Base-by-base conservation (phyloP, 1,140 invertebrate species). In the Nylanderia fulva region DNA sequence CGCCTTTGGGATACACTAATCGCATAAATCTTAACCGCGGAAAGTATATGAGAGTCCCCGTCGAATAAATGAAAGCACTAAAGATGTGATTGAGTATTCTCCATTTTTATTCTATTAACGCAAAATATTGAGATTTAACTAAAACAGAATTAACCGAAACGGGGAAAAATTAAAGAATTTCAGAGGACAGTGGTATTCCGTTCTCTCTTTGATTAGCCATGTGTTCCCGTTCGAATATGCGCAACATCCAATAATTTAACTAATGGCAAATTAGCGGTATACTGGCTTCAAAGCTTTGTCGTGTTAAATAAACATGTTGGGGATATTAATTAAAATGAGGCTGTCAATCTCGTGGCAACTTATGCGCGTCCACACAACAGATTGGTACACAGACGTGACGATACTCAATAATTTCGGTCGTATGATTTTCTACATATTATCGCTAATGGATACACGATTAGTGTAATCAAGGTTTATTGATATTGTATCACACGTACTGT, bases 401-500 rank as follows among this genome's bases (percentile, higher is more conserved):
- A 54, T 39, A 56, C 63, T 68, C 76, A 39, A 72, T 45, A 72
- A 82, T 82, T 82, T 71, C n/a, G 39, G 33, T 45, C 66, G 13
- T 33, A 60, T 82, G 77, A 82, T 80, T 80, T 80, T 80, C 77
- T 80, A 80, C 36, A 72, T 69, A 82, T 82, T 72, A 82, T 82
- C 77, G 39, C 52, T 82, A 82, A 82, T 72, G 36, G 36, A 60
- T 60, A 71, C 21, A 52, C 52, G 36, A 82, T 82, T 60, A 71
- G 77, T 71, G 39, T 58, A 82, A 82, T 72, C 27, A 24, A 45
- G 66, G 36, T 72, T 80, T 72, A 58, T 58, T 82, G 69, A 72
- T 58, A 72, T 71, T 56, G 24, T 29, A 58, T 18, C 11, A 36
- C n/a, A 36, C 3, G 52, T 5, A 24, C 56, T 58, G 68, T 42